phyloP scores from a whole-genome alignment of 2,888 invertebrate genomes.

The Catocala nupta region DNA sequence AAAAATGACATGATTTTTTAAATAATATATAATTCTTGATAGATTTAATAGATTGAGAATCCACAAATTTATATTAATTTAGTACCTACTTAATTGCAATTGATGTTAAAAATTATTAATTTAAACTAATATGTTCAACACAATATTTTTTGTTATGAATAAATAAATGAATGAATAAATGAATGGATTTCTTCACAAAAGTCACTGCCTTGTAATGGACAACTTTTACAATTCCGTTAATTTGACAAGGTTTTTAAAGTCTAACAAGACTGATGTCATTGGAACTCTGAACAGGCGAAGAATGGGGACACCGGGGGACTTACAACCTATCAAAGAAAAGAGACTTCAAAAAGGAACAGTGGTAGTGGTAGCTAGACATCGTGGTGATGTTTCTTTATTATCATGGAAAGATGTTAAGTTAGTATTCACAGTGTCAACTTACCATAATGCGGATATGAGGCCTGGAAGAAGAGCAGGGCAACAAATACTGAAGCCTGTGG shows the following conservation, averaged over 20 bases:
- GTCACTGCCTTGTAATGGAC: conserved; percentile 18
- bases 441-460: conserved; percentile 14
- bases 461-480: background rate
- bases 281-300: conserved; percentile 16
- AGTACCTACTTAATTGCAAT: too few species aligned
- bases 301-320: background rate
- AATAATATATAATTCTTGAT: too few species aligned
- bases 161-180: too few species aligned
- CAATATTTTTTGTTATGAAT: too few species aligned
- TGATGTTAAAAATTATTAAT: too few species aligned
- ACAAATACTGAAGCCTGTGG: background rate
- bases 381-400: conserved; percentile 17
- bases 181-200: too few species aligned
- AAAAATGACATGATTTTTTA: too few species aligned
- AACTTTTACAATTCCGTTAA: conserved; percentile 14
- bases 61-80: too few species aligned
- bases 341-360: background rate
- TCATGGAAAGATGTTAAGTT: conserved; percentile 22
- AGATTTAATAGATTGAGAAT: too few species aligned
- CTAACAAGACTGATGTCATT: conserved; percentile 6
- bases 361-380: conserved; percentile 13
- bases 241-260: conserved; percentile 16
- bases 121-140: too few species aligned
- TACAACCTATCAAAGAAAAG: conserved; percentile 8
- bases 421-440: conserved; percentile 19